Evolutionary conservation across 2,797 vertebrate genomes (phyloP), one percentile per base, ranked within the genome.

Genomic region (Menidia menidia): DNA sequence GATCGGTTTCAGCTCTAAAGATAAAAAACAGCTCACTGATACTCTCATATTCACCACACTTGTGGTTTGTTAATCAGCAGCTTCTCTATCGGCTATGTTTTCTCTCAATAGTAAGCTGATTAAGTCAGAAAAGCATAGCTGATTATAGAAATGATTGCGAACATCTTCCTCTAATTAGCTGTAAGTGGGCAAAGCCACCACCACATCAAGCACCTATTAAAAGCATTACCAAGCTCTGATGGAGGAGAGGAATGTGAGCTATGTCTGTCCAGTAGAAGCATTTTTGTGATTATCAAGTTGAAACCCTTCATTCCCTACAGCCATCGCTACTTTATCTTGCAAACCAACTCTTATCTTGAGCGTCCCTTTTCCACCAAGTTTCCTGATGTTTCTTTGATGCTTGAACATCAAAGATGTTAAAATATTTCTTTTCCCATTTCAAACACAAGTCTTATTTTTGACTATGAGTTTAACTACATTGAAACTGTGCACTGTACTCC

Each of bases 221-320:
- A 90, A 86, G 85, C 89, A 94, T 94, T 95, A 94, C 94, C 88
- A 94, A 88, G 94, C 94, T 94, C 89, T 88, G 92, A 80, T 95
- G 95, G 92, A 94, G 91, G 87, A 78, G 78, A 95, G 95, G 96
- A 97, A 97, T 98, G 92, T 89, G 88, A 96, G 93, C 89, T 88
- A 96, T 90, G 94, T 90, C 86, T 87, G 85, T 74, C 83, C 79
- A 85, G 86, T 68, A 91, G 84, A 92, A 87, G 68, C 89, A 81
- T 87, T 86, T 83, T 70, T 81, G 71, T 60, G 71, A 78, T 89
- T 74, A 88, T 92, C 89, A 89, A 79, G 73, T 72, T 83, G 67
- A 69, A 85, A 80, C 82, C 59, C 73, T 76, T 81, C 43, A 76
- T 73, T 84, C 78, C 68, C 61, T 67, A 25, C 4, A 19, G 64